Conservation (phyloP, 2,113 vertebrate species). For the Nanorana parkeri region DNA sequence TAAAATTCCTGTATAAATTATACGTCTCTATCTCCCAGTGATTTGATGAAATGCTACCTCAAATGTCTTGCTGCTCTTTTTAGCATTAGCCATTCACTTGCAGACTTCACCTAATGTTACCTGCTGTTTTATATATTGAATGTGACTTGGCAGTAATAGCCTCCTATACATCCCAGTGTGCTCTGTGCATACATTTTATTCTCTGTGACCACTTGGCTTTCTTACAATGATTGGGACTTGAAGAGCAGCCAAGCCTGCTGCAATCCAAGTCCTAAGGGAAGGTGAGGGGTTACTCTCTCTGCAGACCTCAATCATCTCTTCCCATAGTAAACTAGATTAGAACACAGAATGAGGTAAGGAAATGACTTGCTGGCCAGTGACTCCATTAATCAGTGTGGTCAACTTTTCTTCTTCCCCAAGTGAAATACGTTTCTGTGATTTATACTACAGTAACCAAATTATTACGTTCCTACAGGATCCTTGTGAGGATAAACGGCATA, state of each 20-base stretch:
- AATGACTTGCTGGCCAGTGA: neutral
- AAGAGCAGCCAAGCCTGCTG: neutral
- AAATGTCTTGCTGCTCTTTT: neutral
- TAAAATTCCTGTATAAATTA: too few species aligned
- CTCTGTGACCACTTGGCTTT: neutral
- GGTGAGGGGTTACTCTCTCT: constrained; percentile 1
- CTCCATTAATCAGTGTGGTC: neutral
- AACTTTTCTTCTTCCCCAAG: neutral
- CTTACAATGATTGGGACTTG: constrained; percentile 1
- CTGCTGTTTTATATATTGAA: too few species aligned
- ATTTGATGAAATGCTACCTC: neutral
- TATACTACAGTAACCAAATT: neutral
- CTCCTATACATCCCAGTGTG: neutral
- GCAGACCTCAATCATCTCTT: constrained; percentile 7
- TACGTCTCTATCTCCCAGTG: neutral
- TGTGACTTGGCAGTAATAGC: too few species aligned
- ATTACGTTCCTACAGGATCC: constrained; percentile 81
- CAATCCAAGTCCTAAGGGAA: neutral
- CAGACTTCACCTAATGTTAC: too few species aligned
- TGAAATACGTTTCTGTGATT: neutral
- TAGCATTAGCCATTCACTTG: too few species aligned
- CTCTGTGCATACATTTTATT: neutral
- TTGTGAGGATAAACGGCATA: constrained; percentile 97
- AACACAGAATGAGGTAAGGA: neutral
- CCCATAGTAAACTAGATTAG: neutral